A percentile compares a stretch with the other conserved stretches of the same genome.
phyloP scores from a whole-genome alignment of 64 coral and sea anemone species.

The Exaiptasia diaphana region DNA sequence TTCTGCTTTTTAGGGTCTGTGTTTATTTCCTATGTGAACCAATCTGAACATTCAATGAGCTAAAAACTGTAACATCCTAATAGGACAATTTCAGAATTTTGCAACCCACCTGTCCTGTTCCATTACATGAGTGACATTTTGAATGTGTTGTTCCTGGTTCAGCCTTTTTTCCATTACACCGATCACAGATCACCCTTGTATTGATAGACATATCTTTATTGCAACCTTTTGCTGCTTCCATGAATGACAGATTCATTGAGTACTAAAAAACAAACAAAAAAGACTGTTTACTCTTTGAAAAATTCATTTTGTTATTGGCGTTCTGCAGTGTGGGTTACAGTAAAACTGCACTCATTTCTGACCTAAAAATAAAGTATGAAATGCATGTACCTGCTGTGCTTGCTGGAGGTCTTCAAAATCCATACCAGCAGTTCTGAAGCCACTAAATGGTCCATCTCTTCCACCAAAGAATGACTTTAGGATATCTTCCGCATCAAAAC shows the following conservation, averaged over 20 bases:
- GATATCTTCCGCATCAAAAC: slow-evolving; percentile 84
- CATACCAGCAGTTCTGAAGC: slow-evolving; percentile 34
- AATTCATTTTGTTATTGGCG: too few species aligned
- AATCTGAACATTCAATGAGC: too few species aligned
- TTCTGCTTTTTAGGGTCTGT: too few species aligned
- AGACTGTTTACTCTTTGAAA: too few species aligned
- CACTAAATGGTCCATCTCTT: slow-evolving; percentile 67
- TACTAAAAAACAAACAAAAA: slow-evolving; percentile 52
- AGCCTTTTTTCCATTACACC: slow-evolving; percentile 83
- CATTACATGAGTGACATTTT: slow-evolving; percentile 82
- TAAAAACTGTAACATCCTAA: too few species aligned
- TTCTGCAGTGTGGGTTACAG: too few species aligned
- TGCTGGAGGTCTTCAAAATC: slow-evolving; percentile 66
- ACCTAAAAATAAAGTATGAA: too few species aligned
- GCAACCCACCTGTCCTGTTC: slow-evolving; percentile 77
- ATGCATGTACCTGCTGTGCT: slow-evolving; percentile 49
- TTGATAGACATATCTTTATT: slow-evolving; percentile 90
- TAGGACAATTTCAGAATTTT: not conserved
- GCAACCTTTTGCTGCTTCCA: slow-evolving; percentile 92
- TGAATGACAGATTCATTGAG: slow-evolving; percentile 88
- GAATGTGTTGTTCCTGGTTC: slow-evolving; percentile 91
- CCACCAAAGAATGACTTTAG: slow-evolving; percentile 85
- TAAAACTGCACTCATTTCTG: too few species aligned
- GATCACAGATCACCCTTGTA: slow-evolving; percentile 74
- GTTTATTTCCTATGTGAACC: too few species aligned